These are phyloP conservation scores for Oxygymnocypris stewartii DNA, from an alignment of 2,113 vertebrate species.

Conservation along the genomic window DNA sequence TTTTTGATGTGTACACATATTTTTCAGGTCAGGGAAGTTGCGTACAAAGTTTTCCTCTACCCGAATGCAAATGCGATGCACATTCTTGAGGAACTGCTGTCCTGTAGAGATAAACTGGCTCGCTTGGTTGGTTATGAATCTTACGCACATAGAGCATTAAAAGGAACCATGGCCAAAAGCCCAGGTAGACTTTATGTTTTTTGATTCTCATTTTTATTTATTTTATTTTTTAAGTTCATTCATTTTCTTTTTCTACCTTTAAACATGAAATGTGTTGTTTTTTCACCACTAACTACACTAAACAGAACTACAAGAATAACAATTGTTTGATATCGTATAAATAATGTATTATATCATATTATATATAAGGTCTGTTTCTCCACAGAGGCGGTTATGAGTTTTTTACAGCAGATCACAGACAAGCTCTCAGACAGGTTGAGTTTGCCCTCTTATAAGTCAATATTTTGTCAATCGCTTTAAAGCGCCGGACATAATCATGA, in stretches of 20 bases:
- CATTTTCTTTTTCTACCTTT: neutral
- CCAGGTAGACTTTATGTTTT: slow-evolving; percentile 81
- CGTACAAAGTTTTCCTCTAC: slow-evolving; percentile 93
- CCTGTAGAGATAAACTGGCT: slow-evolving; percentile 83
- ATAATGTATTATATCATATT: neutral
- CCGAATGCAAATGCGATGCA: slow-evolving; percentile 80
- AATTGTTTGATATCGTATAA: neutral
- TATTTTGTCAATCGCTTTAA: neutral
- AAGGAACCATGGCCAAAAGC: slow-evolving; percentile 90
- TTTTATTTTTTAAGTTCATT: neutral
- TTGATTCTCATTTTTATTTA: no score
- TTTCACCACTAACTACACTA: neutral
- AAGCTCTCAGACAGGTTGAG: slow-evolving; percentile 86
- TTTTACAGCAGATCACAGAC: slow-evolving; percentile 89
- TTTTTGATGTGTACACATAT: neutral
- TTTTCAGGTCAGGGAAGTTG: slow-evolving; percentile 88
- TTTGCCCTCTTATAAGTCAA: neutral
- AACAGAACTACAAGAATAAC: neutral
- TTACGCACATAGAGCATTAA: slow-evolving; percentile 89
- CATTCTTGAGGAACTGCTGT: slow-evolving; percentile 86
- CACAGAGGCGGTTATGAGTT: slow-evolving; percentile 89
- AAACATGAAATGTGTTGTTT: neutral
- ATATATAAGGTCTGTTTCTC: slow-evolving; percentile 35
- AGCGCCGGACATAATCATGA: neutral
- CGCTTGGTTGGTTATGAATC: slow-evolving; percentile 89